phyloP scores from a whole-genome alignment of 2,113 vertebrate species.

The Asarcornis scutulata region DNA sequence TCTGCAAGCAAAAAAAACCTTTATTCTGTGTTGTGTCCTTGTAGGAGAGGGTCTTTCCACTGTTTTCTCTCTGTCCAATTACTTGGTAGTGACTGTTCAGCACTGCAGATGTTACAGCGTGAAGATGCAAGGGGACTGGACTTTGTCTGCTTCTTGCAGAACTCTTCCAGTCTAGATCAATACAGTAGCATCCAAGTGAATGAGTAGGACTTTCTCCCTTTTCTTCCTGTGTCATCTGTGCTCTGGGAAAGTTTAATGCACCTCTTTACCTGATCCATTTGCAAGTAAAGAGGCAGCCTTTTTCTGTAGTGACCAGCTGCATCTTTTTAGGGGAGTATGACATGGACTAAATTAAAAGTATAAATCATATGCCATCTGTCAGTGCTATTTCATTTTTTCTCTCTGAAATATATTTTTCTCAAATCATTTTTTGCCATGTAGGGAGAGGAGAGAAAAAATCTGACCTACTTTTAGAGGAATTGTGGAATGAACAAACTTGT shows the following conservation, averaged over 20 bases:
- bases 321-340: background rate
- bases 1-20: background rate
- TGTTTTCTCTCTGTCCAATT: background rate
- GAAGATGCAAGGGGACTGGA: background rate
- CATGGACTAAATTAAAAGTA: background rate
- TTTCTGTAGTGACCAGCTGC: background rate
- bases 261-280: background rate
- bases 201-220: background rate
- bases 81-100: background rate
- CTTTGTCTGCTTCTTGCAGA: background rate
- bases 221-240: background rate
- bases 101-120: background rate
- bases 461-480: background rate
- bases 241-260: background rate
- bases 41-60: background rate
- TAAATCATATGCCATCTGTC: background rate
- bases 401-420: background rate
- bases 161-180: background rate
- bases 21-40: background rate
- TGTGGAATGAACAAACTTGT: background rate
- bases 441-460: fast-evolving
- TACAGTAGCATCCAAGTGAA: background rate
- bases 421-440: background rate
- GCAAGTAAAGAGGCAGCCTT: background rate
- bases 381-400: background rate